Percentiles rank a stretch among this genome's conserved stretches.
These are phyloP conservation scores for Lycocerus yunnanus DNA, from an alignment of 2,888 invertebrate species.

Conservation along the genomic window DNA sequence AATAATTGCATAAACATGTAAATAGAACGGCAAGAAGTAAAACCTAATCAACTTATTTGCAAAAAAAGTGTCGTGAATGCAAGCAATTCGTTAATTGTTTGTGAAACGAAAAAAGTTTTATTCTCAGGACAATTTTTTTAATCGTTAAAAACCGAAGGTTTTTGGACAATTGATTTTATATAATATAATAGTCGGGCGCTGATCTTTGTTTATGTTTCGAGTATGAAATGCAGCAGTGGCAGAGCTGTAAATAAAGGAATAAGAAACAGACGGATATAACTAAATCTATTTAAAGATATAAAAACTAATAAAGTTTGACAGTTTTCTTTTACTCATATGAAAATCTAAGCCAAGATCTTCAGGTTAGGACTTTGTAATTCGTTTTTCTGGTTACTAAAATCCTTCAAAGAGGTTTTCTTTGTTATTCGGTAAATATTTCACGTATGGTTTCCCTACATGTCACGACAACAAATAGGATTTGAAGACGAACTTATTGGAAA, in stretches of 20 bases:
- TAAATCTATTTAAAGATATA: slow-evolving; percentile 22
- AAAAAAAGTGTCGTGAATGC: not conserved
- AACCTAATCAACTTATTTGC: not conserved
- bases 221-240: not conserved
- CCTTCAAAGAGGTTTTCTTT: slow-evolving; percentile 35
- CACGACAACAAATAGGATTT: slow-evolving; percentile 29
- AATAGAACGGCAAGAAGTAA: not conserved
- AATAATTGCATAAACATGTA: slow-evolving; percentile 2
- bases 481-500: slow-evolving; percentile 38
- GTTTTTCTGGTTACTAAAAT: slow-evolving; percentile 31
- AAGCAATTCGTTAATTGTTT: not conserved
- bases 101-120: not conserved
- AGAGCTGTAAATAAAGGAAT: not conserved
- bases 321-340: slow-evolving; percentile 28
- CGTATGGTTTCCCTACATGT: slow-evolving; percentile 32
- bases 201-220: not conserved
- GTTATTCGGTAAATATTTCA: slow-evolving; percentile 35
- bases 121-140: not conserved
- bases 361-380: slow-evolving; percentile 34
- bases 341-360: slow-evolving; percentile 27
- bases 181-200: no score
- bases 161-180: not conserved
- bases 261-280: slow-evolving; percentile 3
- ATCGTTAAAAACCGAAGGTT: not conserved
- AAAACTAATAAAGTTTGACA: slow-evolving; percentile 26